Conservation (phyloP, 1,140 invertebrate genomes). For the Drosophila triauraria region DNA sequence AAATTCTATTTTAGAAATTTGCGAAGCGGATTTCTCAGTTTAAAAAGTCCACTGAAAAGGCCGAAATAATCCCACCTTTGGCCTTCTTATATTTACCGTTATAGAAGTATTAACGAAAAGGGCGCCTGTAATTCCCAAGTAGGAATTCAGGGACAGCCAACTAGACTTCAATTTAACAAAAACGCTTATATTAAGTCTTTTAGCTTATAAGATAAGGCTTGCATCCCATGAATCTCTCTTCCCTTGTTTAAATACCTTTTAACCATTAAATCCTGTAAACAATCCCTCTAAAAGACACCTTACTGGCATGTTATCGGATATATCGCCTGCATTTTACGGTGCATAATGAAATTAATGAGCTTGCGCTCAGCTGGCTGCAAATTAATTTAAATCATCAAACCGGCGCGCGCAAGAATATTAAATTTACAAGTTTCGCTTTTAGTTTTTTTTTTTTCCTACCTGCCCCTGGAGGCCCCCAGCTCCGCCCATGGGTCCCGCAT, state of each 20-base stretch:
- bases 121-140: not conserved
- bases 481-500: conserved; percentile 18
- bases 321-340: conserved; percentile 12
- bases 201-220: no score
- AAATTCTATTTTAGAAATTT: not conserved
- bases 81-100: no score
- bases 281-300: not conserved
- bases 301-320: not conserved
- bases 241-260: not conserved
- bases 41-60: no score
- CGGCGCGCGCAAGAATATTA: conserved; percentile 55
- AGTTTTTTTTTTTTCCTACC: conserved; percentile 10
- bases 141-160: not conserved
- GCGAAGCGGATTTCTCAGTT: no score
- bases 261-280: not conserved
- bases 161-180: no score
- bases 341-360: conserved; percentile 55
- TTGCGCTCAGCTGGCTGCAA: conserved; percentile 43
- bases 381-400: conserved; percentile 62
- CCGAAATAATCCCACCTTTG: no score
- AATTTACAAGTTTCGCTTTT: conserved; percentile 51
- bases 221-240: no score
- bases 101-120: not conserved
- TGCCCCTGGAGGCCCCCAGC: not conserved
- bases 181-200: no score